Base-by-base conservation (phyloP, 2,113 vertebrate species). In the Tachuris rubrigastra region DNA sequence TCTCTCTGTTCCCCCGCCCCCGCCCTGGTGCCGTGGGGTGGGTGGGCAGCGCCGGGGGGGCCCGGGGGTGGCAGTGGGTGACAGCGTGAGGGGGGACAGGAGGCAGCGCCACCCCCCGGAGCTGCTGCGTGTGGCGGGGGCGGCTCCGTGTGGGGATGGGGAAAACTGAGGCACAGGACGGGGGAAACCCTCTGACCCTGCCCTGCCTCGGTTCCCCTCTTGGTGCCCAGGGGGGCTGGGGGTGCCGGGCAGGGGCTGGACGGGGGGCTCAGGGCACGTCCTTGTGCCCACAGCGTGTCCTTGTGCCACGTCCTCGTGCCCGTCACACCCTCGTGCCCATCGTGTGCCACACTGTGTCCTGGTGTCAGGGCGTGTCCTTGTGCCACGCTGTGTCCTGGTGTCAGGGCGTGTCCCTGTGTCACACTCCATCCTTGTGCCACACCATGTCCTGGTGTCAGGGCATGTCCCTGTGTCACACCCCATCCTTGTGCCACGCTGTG, bases 341-440 rank as follows among this genome's bases (percentile, higher is more conserved):
- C 1, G 3, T 3, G 35, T 6, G 25, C 25, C 4, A 0, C 3
- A 1, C 17, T 1, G 0, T 3, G 39, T 55, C 62, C 62, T n/a
- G 4, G 1, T 22, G 62, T 3, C 85, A 5, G 2, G 2, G 2
- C 5, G 2, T 10, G n/a, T 35, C 52, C 60, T 28, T 1, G 9
- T 59, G 68, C 8, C n/a, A 18, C 6, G 1, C 11, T 5, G 1
- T 3, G 4, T 25, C 63, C 46, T 39, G 0, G 8, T 23, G n/a
- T n/a, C n/a, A n/a, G n/a, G n/a, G n/a, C n/a, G 42, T 41, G 39
- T 12, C 39, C 39, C 39, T 41, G 39, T 41, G 39, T 12, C 39
- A 41, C 39, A 41, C 39, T 12, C 39, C 39, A 12, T 41, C 39
- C 39, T 12, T 42, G 42, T 19, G 44, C 44, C 44, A 44, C 44